Percentiles rank a stretch among this genome's conserved stretches.
phyloP scores from a whole-genome alignment of 1,140 invertebrate genomes.

The Aphidius ervi region DNA sequence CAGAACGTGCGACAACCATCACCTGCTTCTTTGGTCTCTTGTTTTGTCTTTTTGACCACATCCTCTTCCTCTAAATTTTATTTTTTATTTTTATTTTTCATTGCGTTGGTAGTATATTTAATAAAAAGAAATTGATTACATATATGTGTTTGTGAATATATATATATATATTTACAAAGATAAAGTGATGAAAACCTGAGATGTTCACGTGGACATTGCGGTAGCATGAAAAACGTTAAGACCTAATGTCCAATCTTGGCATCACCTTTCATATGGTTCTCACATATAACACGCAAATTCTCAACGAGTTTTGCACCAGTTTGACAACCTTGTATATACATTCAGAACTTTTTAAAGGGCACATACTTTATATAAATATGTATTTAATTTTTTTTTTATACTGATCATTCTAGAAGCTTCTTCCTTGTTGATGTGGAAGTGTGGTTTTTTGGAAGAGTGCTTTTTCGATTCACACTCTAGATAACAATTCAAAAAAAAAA shows the following conservation, averaged over 20 bases:
- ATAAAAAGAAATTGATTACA: background rate
- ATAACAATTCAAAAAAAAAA: no score
- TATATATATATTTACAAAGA: background rate
- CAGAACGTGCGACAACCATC: slow-evolving; percentile 18
- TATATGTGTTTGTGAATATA: background rate
- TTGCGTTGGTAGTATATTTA: background rate
- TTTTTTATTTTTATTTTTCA: background rate
- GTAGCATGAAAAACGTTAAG: no score
- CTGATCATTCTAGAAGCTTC: no score
- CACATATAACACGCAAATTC: slow-evolving; percentile 32
- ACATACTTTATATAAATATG: no score
- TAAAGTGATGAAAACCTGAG: background rate
- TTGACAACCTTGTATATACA: slow-evolving; percentile 36
- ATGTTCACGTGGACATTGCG: background rate
- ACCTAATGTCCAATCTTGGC: slow-evolving; percentile 22
- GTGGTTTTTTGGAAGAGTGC: no score
- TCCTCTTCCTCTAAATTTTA: slow-evolving; percentile 32
- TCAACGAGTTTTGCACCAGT: slow-evolving; percentile 23
- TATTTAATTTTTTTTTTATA: no score
- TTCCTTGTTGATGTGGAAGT: no score
- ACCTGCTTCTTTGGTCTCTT: slow-evolving; percentile 25
- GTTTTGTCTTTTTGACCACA: slow-evolving; percentile 35
- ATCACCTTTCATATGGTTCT: slow-evolving; percentile 44
- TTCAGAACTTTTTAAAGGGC: no score
- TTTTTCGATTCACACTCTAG: no score